A percentile compares a stretch with the other conserved stretches of the same genome.
phyloP scores from a whole-genome alignment of 2,888 invertebrate genomes.

The Dioctria linearis region DNA sequence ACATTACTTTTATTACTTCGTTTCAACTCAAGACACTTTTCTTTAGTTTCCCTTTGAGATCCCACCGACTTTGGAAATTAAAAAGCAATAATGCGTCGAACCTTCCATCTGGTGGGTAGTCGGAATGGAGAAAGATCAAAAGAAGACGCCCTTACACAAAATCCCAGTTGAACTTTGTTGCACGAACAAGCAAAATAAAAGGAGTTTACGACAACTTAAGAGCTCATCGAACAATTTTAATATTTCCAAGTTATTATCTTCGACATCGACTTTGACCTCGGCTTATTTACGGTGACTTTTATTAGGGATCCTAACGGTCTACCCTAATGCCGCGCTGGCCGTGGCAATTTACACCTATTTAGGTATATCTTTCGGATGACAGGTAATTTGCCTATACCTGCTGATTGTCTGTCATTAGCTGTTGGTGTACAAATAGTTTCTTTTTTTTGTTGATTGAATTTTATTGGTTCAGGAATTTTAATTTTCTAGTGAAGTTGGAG shows the following conservation, averaged over 20 bases:
- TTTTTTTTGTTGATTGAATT: conserved; percentile 19
- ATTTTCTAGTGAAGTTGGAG: no score
- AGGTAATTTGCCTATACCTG: conserved; percentile 40
- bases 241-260: conserved; percentile 39
- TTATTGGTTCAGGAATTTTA: not conserved
- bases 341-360: conserved; percentile 30
- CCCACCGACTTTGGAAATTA: conserved; percentile 40
- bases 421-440: conserved; percentile 13
- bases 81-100: conserved; percentile 42
- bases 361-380: not conserved
- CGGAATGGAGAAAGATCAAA: conserved; percentile 25
- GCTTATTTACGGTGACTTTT: conserved; percentile 44
- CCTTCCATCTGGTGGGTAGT: conserved; percentile 30
- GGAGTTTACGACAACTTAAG: conserved; percentile 48
- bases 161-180: conserved; percentile 8
- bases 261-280: conserved; percentile 27
- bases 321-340: conserved; percentile 3
- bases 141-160: conserved; percentile 27
- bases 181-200: conserved; percentile 25
- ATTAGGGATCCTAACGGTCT: conserved; percentile 22
- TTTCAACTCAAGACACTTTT: conserved; percentile 16
- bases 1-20: conserved; percentile 33
- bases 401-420: conserved; percentile 19
- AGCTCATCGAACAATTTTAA: conserved; percentile 39
- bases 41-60: conserved; percentile 26